A percentile compares a stretch with the other conserved stretches of the same genome.
Evolutionary conservation across 2,113 vertebrate genomes (phyloP).

Genomic region (Actinemys pallida): DNA sequence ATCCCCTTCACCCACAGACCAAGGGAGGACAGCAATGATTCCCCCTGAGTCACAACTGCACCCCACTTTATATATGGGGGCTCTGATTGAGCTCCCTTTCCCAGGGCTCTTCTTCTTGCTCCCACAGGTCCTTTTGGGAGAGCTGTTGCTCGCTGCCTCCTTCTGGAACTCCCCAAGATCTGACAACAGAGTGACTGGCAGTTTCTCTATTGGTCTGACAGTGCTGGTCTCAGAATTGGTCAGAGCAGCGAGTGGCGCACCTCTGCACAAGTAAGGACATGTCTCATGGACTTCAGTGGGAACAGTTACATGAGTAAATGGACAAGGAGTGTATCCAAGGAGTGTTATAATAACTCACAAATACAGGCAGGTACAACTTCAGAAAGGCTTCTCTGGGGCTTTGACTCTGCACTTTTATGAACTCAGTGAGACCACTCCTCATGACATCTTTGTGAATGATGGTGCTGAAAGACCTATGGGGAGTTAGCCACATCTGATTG

Average conservation of each 20-base stretch:
- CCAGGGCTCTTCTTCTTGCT: background rate
- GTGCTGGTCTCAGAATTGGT: rapidly evolving
- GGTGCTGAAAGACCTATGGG: background rate
- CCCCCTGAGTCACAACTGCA: background rate
- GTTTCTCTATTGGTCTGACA: background rate
- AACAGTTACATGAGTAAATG: background rate
- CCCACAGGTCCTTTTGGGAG: rapidly evolving
- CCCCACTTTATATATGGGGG: background rate
- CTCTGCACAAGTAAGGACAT: background rate
- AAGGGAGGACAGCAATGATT: background rate
- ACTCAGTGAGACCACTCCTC: background rate
- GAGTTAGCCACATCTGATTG: background rate
- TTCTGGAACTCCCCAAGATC: background rate
- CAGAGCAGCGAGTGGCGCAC: rapidly evolving
- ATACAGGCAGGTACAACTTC: background rate
- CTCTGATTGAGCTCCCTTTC: background rate
- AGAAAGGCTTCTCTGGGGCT: background rate
- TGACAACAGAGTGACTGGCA: rapidly evolving
- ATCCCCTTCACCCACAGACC: rapidly evolving
- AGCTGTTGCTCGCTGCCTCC: background rate
- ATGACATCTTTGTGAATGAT: background rate
- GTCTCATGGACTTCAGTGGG: background rate
- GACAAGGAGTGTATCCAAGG: background rate
- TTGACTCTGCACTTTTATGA: background rate
- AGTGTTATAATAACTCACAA: rapidly evolving